A percentile compares a stretch with the other conserved stretches of the same genome.
phyloP scores from a whole-genome alignment of 1,140 invertebrate genomes.

The Aphidius gifuensis region DNA sequence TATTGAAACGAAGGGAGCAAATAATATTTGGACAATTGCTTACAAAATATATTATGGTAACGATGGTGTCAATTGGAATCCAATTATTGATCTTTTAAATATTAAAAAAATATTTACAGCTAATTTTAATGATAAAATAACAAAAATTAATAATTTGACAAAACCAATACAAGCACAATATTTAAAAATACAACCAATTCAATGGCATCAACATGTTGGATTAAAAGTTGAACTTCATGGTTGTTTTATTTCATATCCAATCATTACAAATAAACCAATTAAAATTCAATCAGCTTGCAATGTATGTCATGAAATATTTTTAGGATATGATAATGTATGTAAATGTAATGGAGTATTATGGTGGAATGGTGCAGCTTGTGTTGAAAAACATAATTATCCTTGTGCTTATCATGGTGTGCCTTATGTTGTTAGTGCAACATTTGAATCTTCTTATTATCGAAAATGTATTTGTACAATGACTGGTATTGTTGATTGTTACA shows the following conservation, averaged over 20 bases:
- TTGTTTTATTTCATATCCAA: slow-evolving; percentile 68
- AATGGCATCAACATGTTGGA: slow-evolving; percentile 68
- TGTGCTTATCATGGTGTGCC: slow-evolving; percentile 68
- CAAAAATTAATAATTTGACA: slow-evolving; percentile 62
- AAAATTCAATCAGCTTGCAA: slow-evolving; percentile 31
- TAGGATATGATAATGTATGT: slow-evolving; percentile 49
- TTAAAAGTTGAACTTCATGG: slow-evolving; percentile 69
- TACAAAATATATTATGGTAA: slow-evolving; percentile 73
- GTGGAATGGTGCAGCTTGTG: slow-evolving; percentile 74
- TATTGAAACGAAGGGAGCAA: slow-evolving; percentile 69
- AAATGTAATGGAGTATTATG: slow-evolving; percentile 52
- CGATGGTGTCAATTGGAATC: slow-evolving; percentile 68
- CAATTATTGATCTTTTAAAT: slow-evolving; percentile 59
- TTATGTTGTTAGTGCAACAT: slow-evolving; percentile 68
- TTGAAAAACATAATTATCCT: slow-evolving; percentile 67
- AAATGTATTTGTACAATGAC: slow-evolving; percentile 74
- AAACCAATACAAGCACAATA: slow-evolving; percentile 64
- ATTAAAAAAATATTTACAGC: slow-evolving; percentile 62
- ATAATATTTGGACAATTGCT: slow-evolving; percentile 68
- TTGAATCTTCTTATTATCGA: slow-evolving; percentile 68
- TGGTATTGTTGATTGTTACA: slow-evolving; percentile 64
- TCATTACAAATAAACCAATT: background rate
- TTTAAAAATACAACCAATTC: slow-evolving; percentile 64
- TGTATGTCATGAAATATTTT: slow-evolving; percentile 44
- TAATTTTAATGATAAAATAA: slow-evolving; percentile 63